These are phyloP conservation scores for Takifugu rubripes DNA, from an alignment of 2,797 vertebrate genomes.

Conservation along the genomic window DNA sequence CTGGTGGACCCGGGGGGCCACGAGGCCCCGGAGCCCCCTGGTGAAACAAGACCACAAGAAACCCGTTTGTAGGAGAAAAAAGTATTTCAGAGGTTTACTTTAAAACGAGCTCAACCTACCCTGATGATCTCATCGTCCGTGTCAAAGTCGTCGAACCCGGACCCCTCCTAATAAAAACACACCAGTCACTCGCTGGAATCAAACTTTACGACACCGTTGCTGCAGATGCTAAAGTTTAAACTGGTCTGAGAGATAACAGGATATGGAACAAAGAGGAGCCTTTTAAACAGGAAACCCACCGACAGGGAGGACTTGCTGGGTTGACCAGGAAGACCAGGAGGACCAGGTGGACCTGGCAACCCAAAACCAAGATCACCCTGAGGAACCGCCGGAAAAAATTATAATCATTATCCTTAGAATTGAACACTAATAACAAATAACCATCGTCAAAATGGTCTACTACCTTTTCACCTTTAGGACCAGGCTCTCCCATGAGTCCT, in stretches of 20 bases:
- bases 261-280: no score
- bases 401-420: background rate
- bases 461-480: constrained; percentile 82
- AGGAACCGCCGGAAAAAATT: constrained; percentile 2
- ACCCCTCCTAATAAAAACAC: constrained; percentile 76
- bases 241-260: no score
- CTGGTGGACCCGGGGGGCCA: constrained; percentile 72
- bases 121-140: constrained; percentile 72
- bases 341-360: constrained; percentile 77
- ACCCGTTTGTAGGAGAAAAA: no score
- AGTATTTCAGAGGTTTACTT: background rate
- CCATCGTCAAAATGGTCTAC: accelerated
- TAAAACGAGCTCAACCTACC: constrained; percentile 53
- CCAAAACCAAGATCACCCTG: constrained; percentile 80
- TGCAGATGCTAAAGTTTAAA: no score
- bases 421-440: background rate
- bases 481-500: constrained; percentile 74
- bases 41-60: background rate
- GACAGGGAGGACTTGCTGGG: constrained; percentile 39
- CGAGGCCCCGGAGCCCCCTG: constrained; percentile 87
- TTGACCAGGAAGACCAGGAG: constrained; percentile 71
- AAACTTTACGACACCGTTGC: background rate
- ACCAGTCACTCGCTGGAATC: background rate
- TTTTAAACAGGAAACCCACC: constrained; percentile 1
- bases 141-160: constrained; percentile 79